Evolutionary conservation across 1,140 invertebrate species (phyloP).

Genomic region (Holotrichia oblita): DNA sequence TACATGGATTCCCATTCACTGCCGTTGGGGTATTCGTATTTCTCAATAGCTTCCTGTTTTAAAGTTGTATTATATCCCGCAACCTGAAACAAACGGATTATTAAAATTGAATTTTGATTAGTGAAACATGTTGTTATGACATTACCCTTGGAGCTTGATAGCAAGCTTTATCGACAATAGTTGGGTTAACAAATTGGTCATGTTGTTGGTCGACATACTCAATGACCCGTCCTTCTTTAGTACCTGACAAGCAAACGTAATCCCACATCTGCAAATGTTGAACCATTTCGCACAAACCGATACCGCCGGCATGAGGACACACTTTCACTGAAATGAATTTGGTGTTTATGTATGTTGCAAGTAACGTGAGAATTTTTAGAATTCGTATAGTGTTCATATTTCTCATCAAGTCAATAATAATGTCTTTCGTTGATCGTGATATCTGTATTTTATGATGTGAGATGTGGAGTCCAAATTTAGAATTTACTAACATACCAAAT

Average conservation of each 20-base stretch:
- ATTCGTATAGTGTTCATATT: too few species aligned
- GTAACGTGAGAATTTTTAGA: too few species aligned
- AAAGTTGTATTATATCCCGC: constrained; percentile 86
- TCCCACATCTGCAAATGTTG: constrained; percentile 93
- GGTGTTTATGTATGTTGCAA: not conserved
- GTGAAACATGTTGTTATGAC: too few species aligned
- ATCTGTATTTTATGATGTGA: too few species aligned
- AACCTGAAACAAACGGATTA: constrained; percentile 61
- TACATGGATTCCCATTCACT: constrained; percentile 77
- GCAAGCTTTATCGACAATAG: constrained; percentile 71
- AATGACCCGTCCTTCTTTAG: constrained; percentile 75
- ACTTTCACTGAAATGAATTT: constrained; percentile 77
- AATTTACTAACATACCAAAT: too few species aligned
- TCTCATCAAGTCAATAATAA: too few species aligned
- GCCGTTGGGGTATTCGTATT: constrained; percentile 80
- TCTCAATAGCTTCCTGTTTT: constrained; percentile 69
- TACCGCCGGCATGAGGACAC: constrained; percentile 92
- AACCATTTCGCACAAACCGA: constrained; percentile 92
- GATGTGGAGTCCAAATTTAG: too few species aligned
- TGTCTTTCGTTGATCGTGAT: too few species aligned
- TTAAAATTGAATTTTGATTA: not conserved
- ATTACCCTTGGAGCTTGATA: constrained; percentile 78
- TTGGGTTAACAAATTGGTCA: constrained; percentile 81
- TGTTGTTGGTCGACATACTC: constrained; percentile 92
- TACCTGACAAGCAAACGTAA: constrained; percentile 77